Percentiles rank a stretch among this genome's conserved stretches.
Evolutionary conservation across 2,888 invertebrate genomes (phyloP).

Genomic region (Magallana nippona): DNA sequence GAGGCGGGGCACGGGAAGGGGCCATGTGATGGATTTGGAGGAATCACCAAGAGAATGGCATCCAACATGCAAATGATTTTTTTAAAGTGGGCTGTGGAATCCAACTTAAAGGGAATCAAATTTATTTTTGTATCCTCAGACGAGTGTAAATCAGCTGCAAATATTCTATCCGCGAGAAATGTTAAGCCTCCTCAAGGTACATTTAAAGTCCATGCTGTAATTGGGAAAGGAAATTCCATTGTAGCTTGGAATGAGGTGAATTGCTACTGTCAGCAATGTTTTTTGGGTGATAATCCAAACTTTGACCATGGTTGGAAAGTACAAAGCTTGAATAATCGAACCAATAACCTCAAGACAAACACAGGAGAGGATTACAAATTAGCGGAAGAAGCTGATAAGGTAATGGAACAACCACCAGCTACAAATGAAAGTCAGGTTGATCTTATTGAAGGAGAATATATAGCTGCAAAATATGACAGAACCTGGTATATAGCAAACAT

Average conservation of each 20-base stretch:
- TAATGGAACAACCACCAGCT: no score
- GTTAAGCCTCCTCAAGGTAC: slow-evolving; percentile 14
- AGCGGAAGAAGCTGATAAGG: no score
- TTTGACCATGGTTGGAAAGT: no score
- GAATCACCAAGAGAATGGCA: slow-evolving; percentile 53
- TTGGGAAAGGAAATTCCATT: background rate
- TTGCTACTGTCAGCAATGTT: slow-evolving; percentile 29
- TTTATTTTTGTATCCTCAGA: slow-evolving; percentile 34
- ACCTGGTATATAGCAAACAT: no score
- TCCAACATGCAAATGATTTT: slow-evolving; percentile 43
- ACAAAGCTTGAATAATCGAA: no score
- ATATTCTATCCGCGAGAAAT: background rate
- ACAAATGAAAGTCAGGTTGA: no score
- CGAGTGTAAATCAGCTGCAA: background rate
- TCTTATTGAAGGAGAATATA: no score
- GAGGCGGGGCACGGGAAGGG: slow-evolving; percentile 58
- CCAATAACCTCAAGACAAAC: no score
- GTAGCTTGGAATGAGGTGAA: slow-evolving; percentile 9
- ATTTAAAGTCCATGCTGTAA: slow-evolving; percentile 30
- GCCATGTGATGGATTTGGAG: slow-evolving; percentile 55
- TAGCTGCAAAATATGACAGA: no score
- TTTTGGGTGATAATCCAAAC: background rate
- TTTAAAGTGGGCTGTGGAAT: slow-evolving; percentile 23
- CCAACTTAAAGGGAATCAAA: slow-evolving; percentile 31
- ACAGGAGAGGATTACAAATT: background rate